Conservation (phyloP, 2,888 invertebrate genomes). For the Drosophila lutescens region DNA sequence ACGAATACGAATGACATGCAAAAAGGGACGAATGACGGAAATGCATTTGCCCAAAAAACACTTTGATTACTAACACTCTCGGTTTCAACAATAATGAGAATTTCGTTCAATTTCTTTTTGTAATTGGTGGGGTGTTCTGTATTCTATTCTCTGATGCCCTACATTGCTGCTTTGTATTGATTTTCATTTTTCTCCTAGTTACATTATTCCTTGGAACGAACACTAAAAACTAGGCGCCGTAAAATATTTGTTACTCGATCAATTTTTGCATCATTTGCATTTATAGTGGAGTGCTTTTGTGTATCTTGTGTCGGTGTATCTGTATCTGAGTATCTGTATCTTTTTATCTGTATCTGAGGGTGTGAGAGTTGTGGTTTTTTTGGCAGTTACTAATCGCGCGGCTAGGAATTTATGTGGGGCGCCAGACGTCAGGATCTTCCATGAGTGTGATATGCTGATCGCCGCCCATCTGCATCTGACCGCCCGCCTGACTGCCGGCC, state of each 20-base stretch:
- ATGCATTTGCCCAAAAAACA: slow-evolving; percentile 59
- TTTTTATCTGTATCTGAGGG: slow-evolving; percentile 20
- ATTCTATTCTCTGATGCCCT: slow-evolving; percentile 53
- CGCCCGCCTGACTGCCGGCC: slow-evolving; percentile 85
- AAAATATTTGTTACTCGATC: slow-evolving; percentile 58
- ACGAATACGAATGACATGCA: slow-evolving; percentile 65
- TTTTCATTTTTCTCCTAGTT: slow-evolving; percentile 14
- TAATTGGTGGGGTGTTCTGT: slow-evolving; percentile 76
- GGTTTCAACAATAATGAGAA: slow-evolving; percentile 42
- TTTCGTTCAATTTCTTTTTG: slow-evolving; percentile 43
- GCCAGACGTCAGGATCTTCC: slow-evolving; percentile 97
- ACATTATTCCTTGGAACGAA: slow-evolving; percentile 66
- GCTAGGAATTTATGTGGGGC: slow-evolving; percentile 90
- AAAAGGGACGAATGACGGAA: slow-evolving; percentile 60
- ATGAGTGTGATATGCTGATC: slow-evolving; percentile 92
- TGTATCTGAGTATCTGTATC: slow-evolving; percentile 9
- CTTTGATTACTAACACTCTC: slow-evolving; percentile 34
- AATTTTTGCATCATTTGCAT: slow-evolving; percentile 40
- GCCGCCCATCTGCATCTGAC: slow-evolving; percentile 84
- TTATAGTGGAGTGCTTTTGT: slow-evolving; percentile 31
- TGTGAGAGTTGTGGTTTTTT: slow-evolving; percentile 39
- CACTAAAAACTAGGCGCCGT: slow-evolving; percentile 72
- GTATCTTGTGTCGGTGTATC: slow-evolving; percentile 27
- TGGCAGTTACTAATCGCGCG: slow-evolving; percentile 64
- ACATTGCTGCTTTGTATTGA: slow-evolving; percentile 22